phyloP scores from a whole-genome alignment of 1,140 invertebrate species.

The Drusus annulatus region DNA sequence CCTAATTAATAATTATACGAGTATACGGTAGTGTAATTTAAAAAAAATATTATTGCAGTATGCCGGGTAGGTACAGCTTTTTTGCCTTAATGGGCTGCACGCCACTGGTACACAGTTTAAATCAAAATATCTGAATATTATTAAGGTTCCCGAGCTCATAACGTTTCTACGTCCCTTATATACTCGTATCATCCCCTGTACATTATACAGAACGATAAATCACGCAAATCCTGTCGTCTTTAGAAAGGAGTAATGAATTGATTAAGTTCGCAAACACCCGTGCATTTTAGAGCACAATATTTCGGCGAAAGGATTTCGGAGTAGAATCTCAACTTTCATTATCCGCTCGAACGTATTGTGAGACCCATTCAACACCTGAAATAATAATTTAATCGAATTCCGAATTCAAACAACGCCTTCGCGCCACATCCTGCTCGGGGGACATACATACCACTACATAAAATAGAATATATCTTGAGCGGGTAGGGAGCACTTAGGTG shows the following conservation, averaged over 20 bases:
- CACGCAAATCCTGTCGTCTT: not conserved
- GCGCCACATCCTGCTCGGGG: constrained; percentile 42
- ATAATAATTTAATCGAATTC: constrained; percentile 36
- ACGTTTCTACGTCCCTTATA: no score
- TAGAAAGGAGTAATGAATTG: not conserved
- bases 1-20: no score
- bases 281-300: not conserved
- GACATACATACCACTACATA: not conserved
- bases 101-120: no score
- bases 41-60: no score
- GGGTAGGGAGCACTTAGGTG: no score
- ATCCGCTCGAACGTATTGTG: constrained; percentile 6
- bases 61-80: no score
- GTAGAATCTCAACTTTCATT: not conserved
- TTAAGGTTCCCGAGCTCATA: no score
- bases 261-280: not conserved
- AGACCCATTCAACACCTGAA: constrained; percentile 19
- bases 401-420: constrained; percentile 47
- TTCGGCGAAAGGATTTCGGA: constrained; percentile 11
- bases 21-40: no score
- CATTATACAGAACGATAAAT: constrained; percentile 6
- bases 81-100: no score
- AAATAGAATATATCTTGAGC: no score
- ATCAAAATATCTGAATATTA: no score
- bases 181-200: no score